A percentile compares a stretch with the other conserved stretches of the same genome.
Evolutionary conservation across 2,797 vertebrate genomes (phyloP).

Genomic region (Hippocampus kuda): DNA sequence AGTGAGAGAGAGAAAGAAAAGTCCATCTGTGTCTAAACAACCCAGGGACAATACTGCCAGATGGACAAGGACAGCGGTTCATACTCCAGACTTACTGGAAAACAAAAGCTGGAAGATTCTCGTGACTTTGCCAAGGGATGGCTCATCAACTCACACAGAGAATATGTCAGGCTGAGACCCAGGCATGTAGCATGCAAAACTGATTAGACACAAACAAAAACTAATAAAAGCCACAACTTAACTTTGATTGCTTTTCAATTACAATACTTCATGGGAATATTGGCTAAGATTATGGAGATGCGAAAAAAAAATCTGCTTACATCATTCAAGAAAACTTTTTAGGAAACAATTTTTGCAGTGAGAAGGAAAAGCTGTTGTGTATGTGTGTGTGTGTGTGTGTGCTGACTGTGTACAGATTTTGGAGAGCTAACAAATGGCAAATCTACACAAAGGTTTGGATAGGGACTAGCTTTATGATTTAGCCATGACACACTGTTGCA

Average conservation of each 20-base stretch:
- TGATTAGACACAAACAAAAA: slow-evolving; percentile 34
- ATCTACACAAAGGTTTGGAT: background rate
- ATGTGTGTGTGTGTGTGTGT: slow-evolving; percentile 1
- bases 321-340: slow-evolving; percentile 24
- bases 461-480: background rate
- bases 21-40: slow-evolving; percentile 44
- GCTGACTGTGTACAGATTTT: background rate
- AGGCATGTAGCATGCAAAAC: slow-evolving; percentile 22
- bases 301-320: slow-evolving; percentile 30
- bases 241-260: slow-evolving; percentile 17
- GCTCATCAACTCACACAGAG: slow-evolving; percentile 41
- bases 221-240: slow-evolving; percentile 34
- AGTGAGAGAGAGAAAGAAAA: slow-evolving; percentile 25
- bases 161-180: slow-evolving; percentile 20
- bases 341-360: slow-evolving; percentile 29
- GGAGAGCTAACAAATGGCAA: slow-evolving; percentile 1
- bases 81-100: slow-evolving; percentile 40
- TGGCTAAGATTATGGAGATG: slow-evolving; percentile 7
- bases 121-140: slow-evolving; percentile 27
- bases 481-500: background rate
- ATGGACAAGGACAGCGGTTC: slow-evolving; percentile 41
- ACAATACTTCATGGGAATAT: slow-evolving; percentile 26
- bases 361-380: slow-evolving; percentile 33
- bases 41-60: slow-evolving; percentile 35
- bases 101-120: slow-evolving; percentile 25